Base-by-base conservation (phyloP, 2,797 vertebrate species). In the Pagetopsis macropterus region DNA sequence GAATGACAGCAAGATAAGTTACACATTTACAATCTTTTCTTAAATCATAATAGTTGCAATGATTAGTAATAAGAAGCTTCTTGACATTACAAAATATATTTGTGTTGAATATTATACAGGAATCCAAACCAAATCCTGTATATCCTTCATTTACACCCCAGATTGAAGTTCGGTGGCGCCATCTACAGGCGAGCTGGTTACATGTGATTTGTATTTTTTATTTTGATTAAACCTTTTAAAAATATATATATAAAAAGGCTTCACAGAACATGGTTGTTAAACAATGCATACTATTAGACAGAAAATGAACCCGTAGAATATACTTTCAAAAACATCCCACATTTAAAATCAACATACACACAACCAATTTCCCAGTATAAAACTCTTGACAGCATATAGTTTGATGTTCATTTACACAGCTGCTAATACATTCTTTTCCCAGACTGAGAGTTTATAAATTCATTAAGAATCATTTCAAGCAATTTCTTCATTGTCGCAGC, bases 141-240 rank as follows among this genome's bases (percentile, higher is more conserved):
- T 16, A 48, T 62, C 31, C 41, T 31, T 59, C 4, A 8, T 63
- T 4, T 51, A 43, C 44, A 49, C 63, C 56, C 45, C 51, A 65
- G 55, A 21, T 50, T 65, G 56, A 78, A 78, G 79, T 41, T 50
- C 59, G 63, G 33, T 63, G 31, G 71, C 60, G 41, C 81, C 71
- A 48, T 31, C 72, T 75, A 49, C 15, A 52, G 5, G 59, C 67
- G 27, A 51, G 15, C 11, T 17, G 16, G 5, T 11, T 60, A 21
- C 12, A 46, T 11, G 27, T 31, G 44, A 43, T 45, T 1, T 14
- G 15, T 50, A 7, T 19, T 45, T 1, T 14, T 15, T 50, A 7
- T 19, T 54, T 21, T 40, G 10, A 65, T 66, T 13, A 23, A 15
- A 27, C 12, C 15, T 0, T 2, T 33, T n/a, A 16, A 21, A 65